phyloP scores from a whole-genome alignment of 2,888 invertebrate species.

The Toxonevra muliebris region DNA sequence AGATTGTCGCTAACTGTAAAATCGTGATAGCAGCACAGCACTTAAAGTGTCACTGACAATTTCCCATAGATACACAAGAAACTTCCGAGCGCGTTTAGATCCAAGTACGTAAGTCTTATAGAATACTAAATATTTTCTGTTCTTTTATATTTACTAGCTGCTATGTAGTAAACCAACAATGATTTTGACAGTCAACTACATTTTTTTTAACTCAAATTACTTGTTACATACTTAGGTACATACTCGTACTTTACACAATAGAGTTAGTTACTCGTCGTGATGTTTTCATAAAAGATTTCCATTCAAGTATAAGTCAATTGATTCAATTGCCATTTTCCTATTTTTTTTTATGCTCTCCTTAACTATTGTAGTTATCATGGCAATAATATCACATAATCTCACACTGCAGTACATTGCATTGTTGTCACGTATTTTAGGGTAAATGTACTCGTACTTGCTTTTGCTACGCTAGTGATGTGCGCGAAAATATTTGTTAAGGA shows the following conservation, averaged over 20 bases:
- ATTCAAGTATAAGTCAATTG: neutral
- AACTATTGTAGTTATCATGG: neutral
- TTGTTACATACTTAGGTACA: too few species aligned
- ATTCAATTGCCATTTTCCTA: neutral
- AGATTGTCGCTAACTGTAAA: neutral
- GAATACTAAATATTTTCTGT: too few species aligned
- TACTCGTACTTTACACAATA: too few species aligned
- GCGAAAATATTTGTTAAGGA: neutral
- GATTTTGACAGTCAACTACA: constrained; percentile 1
- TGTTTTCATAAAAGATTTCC: too few species aligned
- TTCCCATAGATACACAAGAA: neutral
- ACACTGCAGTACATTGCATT: too few species aligned
- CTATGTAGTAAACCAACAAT: neutral
- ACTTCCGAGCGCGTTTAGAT: too few species aligned
- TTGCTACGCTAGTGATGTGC: neutral
- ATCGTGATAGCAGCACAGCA: neutral
- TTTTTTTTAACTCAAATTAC: too few species aligned
- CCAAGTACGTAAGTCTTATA: too few species aligned
- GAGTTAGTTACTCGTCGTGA: too few species aligned
- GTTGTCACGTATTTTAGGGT: constrained; percentile 4
- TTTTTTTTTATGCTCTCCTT: neutral
- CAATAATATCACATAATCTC: too few species aligned
- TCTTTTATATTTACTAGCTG: too few species aligned
- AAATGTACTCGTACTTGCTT: neutral
- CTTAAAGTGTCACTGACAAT: constrained; percentile 2